These are phyloP conservation scores for Corythornis vintsioides DNA, from an alignment of 2,113 vertebrate species.

Conservation along the genomic window DNA sequence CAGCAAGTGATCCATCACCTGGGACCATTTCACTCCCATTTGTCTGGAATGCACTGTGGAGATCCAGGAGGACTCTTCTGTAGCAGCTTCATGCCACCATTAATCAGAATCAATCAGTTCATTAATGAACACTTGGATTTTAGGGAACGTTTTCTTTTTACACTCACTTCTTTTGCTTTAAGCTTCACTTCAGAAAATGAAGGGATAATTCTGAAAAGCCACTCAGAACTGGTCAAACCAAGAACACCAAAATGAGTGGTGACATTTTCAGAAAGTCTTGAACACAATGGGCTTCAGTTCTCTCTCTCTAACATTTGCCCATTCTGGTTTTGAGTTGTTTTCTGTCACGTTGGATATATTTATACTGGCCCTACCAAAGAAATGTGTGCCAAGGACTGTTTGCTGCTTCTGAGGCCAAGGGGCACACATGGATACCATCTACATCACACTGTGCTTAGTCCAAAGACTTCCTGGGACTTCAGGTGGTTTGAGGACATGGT, in stretches of 20 bases:
- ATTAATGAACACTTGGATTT: not conserved
- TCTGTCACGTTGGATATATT: not conserved
- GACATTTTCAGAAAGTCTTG: not conserved
- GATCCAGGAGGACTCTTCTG: not conserved
- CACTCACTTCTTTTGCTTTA: not conserved
- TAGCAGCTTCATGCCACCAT: not conserved
- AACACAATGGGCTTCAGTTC: not conserved
- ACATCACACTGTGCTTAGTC: not conserved
- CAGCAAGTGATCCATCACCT: constrained; percentile 26
- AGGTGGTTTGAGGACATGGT: not conserved
- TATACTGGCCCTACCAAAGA: not conserved
- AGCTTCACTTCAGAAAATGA: not conserved
- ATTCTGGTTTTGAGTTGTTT: not conserved
- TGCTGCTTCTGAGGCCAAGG: not conserved
- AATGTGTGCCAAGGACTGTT: not conserved
- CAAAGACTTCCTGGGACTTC: not conserved
- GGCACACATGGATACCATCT: not conserved
- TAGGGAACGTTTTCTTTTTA: not conserved
- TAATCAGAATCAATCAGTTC: not conserved
- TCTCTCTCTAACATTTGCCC: not conserved
- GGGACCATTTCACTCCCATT: not conserved
- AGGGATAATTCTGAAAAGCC: not conserved
- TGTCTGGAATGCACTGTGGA: not conserved
- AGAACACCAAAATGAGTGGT: not conserved
- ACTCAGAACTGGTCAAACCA: not conserved